Conservation (phyloP, 2,797 vertebrate species). For the Tolypeutes matacus region DNA sequence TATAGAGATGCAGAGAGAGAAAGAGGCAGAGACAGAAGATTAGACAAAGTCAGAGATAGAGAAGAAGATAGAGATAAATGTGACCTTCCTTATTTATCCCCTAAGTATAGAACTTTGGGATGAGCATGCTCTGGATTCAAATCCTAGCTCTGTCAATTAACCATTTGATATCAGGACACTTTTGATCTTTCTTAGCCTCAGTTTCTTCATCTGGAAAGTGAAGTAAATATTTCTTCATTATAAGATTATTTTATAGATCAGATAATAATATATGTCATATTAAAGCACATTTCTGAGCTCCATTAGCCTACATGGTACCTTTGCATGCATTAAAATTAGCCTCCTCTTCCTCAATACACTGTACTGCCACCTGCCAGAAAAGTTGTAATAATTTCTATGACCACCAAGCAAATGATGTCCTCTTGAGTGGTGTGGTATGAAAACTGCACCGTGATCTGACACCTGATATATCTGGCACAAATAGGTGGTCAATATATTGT, state of each 20-base stretch:
- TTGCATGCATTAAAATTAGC: too few species aligned
- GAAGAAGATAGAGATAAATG: background rate
- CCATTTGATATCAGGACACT: background rate
- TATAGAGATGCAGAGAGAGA: too few species aligned
- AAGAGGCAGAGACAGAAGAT: too few species aligned
- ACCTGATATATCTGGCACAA: background rate
- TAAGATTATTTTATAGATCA: background rate
- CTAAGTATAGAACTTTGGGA: background rate
- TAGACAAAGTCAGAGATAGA: too few species aligned
- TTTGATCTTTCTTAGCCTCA: background rate
- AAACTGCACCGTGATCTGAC: fast-evolving
- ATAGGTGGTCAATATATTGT: background rate
- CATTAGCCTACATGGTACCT: background rate
- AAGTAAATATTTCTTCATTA: background rate
- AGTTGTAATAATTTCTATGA: background rate
- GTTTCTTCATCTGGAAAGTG: background rate
- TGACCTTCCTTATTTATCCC: background rate
- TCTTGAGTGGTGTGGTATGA: background rate
- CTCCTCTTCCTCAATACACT: background rate
- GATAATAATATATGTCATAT: background rate
- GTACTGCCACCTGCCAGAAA: background rate
- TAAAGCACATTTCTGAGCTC: background rate
- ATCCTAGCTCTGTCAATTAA: background rate
- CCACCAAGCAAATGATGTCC: background rate
- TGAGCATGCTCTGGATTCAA: background rate